A percentile compares a stretch with the other conserved stretches of the same genome.
Conservation (phyloP, 2,797 vertebrate genomes). For the Xenops minutus region DNA sequence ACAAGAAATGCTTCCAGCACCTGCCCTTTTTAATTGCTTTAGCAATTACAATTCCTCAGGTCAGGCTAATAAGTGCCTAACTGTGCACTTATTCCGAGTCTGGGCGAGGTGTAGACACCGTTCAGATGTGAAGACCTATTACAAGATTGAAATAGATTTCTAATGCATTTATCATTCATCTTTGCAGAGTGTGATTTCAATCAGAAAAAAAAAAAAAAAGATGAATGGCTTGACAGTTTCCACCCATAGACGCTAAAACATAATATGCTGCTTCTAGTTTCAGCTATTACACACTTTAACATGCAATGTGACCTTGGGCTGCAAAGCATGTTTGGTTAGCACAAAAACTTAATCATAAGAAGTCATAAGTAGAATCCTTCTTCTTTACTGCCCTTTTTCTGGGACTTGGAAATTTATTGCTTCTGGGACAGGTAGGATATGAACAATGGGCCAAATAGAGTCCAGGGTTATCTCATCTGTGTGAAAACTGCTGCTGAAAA, state of each 20-base stretch:
- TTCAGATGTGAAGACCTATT: constrained; percentile 74
- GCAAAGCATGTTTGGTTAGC: constrained; percentile 81
- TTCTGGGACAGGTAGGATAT: constrained; percentile 84
- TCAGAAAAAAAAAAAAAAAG: constrained; percentile 61
- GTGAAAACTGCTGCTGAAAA: constrained; percentile 83
- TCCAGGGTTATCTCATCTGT: constrained; percentile 85
- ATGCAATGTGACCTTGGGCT: constrained; percentile 84
- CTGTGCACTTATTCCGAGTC: constrained; percentile 33
- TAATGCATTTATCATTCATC: constrained; percentile 73
- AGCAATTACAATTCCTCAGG: constrained; percentile 33
- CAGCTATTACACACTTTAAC: constrained; percentile 74
- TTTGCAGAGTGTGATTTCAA: constrained; percentile 74
- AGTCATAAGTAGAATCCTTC: constrained; percentile 82
- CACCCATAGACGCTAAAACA: constrained; percentile 62
- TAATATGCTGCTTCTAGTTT: constrained; percentile 65
- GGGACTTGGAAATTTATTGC: constrained; percentile 80
- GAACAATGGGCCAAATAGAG: constrained; percentile 86
- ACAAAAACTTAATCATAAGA: constrained; percentile 87
- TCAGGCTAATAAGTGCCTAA: constrained; percentile 50
- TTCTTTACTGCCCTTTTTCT: constrained; percentile 82
- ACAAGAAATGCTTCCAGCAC: constrained; percentile 3
- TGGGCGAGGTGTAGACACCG: constrained; percentile 36
- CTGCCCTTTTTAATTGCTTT: constrained; percentile 65
- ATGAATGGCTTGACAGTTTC: constrained; percentile 72
- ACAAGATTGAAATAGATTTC: constrained; percentile 75